A percentile compares a stretch with the other conserved stretches of the same genome.
Conservation (phyloP, 2,888 invertebrate genomes). For the Orthosia gothica region DNA sequence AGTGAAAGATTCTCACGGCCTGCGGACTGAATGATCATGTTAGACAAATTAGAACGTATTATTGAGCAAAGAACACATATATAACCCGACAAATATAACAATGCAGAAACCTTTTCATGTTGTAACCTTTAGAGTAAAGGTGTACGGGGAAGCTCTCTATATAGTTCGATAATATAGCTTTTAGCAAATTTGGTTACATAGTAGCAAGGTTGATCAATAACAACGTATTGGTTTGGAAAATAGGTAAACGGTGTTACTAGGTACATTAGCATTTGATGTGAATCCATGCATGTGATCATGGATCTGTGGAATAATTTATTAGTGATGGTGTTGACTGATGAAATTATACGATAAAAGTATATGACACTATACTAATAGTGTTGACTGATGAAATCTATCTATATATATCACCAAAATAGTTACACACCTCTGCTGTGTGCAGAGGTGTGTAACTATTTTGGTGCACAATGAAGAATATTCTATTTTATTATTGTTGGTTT, state of each 20-base stretch:
- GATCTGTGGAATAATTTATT: constrained; percentile 1
- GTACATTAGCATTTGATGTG: constrained; percentile 37
- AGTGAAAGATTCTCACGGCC: constrained; percentile 87
- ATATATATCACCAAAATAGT: too few species aligned
- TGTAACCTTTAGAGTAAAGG: constrained; percentile 39
- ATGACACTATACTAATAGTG: too few species aligned
- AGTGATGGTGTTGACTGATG: neutral
- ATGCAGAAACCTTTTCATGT: constrained; percentile 39
- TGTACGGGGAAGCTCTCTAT: constrained; percentile 52
- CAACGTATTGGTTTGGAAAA: constrained; percentile 69
- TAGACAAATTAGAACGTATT: constrained; percentile 89
- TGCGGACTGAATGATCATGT: constrained; percentile 86
- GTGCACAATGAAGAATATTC: too few species aligned
- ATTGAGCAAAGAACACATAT: constrained; percentile 87
- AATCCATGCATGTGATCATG: constrained; percentile 12
- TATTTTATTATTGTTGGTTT: too few species aligned
- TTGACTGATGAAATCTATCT: too few species aligned
- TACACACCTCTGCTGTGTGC: too few species aligned
- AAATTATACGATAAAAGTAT: neutral
- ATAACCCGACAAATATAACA: constrained; percentile 73
- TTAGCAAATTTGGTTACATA: constrained; percentile 38
- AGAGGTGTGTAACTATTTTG: too few species aligned
- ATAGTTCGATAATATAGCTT: constrained; percentile 24
- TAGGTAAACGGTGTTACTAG: constrained; percentile 50
- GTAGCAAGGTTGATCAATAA: constrained; percentile 68